A percentile compares a stretch with the other conserved stretches of the same genome.
These are phyloP conservation scores for Triplophysa bombifrons DNA, from an alignment of 2,797 vertebrate species.

Conservation along the genomic window DNA sequence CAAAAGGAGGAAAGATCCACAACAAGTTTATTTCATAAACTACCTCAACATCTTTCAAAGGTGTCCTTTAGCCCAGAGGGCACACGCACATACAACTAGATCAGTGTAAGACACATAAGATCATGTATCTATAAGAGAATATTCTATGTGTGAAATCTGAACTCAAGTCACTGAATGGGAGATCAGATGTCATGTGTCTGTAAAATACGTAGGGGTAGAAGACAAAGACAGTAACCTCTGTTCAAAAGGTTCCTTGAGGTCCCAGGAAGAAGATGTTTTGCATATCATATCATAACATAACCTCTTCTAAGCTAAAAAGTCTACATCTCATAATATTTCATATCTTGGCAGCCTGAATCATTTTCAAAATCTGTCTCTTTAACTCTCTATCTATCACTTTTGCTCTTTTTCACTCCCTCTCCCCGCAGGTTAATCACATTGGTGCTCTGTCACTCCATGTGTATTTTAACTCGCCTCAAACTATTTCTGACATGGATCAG, in stretches of 20 bases:
- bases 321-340: background rate
- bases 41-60: background rate
- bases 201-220: background rate
- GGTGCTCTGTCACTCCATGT: slow-evolving; percentile 17
- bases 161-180: background rate
- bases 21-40: slow-evolving; percentile 13
- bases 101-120: background rate
- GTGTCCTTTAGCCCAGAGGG: background rate
- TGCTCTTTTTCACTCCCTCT: slow-evolving; percentile 27
- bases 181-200: background rate
- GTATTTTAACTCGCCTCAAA: slow-evolving; percentile 39
- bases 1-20: slow-evolving; percentile 32
- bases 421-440: slow-evolving; percentile 27
- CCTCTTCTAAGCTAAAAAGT: background rate
- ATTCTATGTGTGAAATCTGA: background rate
- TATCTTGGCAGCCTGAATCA: background rate
- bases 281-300: slow-evolving; percentile 8
- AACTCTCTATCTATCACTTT: background rate
- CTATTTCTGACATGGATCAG: slow-evolving; percentile 48
- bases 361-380: slow-evolving; percentile 8
- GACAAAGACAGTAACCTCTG: background rate
- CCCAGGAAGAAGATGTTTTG: background rate
- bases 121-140: slow-evolving; percentile 1
- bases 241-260: background rate
- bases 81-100: background rate